Evolutionary conservation across 2,113 vertebrate species (phyloP), one percentile per base, ranked within the genome.

Genomic region (Okapia johnstoni): DNA sequence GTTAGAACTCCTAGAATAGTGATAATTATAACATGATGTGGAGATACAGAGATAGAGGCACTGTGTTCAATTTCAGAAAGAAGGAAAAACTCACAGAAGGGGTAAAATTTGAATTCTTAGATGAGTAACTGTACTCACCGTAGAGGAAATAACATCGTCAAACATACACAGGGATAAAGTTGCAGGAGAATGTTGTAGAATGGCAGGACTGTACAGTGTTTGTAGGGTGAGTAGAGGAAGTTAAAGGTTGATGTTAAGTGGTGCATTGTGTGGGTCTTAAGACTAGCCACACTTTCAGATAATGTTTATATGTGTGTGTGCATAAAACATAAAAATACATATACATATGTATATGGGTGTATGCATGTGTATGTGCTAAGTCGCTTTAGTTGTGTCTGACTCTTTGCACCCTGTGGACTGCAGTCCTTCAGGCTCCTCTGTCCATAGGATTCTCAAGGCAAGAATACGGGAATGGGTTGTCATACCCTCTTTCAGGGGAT

Each of bases 281-380:
- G 17, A 54, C 60, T 70, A 60, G 16, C 23, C 25, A 50, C 6
- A 70, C 21, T 66, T 79, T 50, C 43, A 57, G 30, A n/a, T 76
- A 40, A 26, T 10, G 23, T 55, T 13, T 36, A 11, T 43, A 12
- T 16, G 19, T 30, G 60, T 19, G 33, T 57, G n/a, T 28, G 28
- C 5, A 50, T 46, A 25, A 43, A 73, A 48, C 26, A 55, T 14
- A 55, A 28, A 54, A 25, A 30, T 7, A n/a, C 7, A 40, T 40
- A 16, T 28, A 30, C 23, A 52, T 43, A 36, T 55, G n/a, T 30
- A 81, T 52, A 81, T 52, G 28, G 33, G 5, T n/a, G 30, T 52
- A 30, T 12, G 19, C 66, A 70, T 23, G 9, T 1, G 0, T 40
- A 12, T 23, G n/a, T 70, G 19, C 66, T 23, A 70, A 40, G n/a